phyloP scores from a whole-genome alignment of 2,113 vertebrate species.

The Onychostoma macrolepis region DNA sequence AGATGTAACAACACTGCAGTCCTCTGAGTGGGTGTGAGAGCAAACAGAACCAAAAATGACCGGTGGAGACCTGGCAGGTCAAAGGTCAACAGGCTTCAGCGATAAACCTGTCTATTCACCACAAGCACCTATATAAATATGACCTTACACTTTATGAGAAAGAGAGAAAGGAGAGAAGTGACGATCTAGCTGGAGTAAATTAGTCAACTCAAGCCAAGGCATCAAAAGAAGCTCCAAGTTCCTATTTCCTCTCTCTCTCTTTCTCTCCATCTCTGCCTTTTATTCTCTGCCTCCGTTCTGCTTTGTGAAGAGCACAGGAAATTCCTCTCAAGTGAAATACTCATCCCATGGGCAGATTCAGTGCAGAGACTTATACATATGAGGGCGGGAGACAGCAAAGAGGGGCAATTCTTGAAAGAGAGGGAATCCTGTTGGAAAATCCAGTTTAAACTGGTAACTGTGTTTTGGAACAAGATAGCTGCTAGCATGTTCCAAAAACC shows the following conservation, averaged over 20 bases:
- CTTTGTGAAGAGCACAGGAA: constrained; percentile 59
- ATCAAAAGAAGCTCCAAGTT: constrained; percentile 43
- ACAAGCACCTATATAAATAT: constrained; percentile 1
- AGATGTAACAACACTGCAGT: not conserved
- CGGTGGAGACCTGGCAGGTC: not conserved
- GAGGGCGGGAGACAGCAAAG: constrained; percentile 33
- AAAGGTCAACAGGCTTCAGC: not conserved
- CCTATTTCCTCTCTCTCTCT: constrained; percentile 16
- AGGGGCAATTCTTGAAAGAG: constrained; percentile 33
- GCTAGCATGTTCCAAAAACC: not conserved
- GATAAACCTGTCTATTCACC: constrained; percentile 5
- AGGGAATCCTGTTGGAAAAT: constrained; percentile 12
- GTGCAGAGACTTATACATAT: constrained; percentile 49
- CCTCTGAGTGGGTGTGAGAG: not conserved
- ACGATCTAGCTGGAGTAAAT: not conserved
- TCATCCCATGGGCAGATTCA: constrained; percentile 58
- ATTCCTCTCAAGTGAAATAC: constrained; percentile 60
- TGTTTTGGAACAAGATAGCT: not conserved
- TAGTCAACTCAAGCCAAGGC: constrained; percentile 28
- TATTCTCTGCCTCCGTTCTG: constrained; percentile 14
- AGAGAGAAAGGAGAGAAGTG: not conserved
- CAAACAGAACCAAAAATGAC: constrained; percentile 10
- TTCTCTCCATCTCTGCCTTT: constrained; percentile 24
- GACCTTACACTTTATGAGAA: constrained; percentile 1
- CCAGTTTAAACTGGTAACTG: not conserved